Conservation (phyloP, 2,797 vertebrate species). For the Coccyzus lansbergi region DNA sequence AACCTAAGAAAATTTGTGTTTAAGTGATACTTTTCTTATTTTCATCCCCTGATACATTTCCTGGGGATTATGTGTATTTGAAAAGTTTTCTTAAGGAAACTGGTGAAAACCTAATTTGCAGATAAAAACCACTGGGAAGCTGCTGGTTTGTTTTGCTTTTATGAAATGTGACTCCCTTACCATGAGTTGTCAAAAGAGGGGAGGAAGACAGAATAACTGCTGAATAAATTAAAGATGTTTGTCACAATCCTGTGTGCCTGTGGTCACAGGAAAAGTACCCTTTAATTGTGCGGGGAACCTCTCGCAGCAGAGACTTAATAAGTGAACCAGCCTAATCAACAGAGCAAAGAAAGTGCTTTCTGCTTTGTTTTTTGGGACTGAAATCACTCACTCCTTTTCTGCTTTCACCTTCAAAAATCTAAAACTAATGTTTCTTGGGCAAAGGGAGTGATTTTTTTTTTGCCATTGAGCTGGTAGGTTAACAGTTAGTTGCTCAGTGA, state of each 20-base stretch:
- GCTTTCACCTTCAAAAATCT: neutral
- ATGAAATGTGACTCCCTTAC: neutral
- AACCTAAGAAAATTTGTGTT: neutral
- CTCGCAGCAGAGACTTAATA: neutral
- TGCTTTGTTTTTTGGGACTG: neutral
- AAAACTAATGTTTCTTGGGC: neutral
- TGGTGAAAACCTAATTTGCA: neutral
- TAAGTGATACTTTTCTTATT: neutral
- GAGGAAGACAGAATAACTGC: neutral
- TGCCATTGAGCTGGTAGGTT: neutral
- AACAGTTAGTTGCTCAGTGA: neutral
- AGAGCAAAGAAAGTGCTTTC: neutral
- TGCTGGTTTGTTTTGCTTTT: neutral
- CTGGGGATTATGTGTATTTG: neutral
- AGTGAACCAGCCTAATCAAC: neutral
- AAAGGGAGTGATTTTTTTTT: neutral
- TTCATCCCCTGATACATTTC: neutral
- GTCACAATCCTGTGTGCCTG: neutral
- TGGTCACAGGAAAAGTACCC: constrained; percentile 1
- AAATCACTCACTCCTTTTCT: neutral
- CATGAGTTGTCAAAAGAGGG: neutral
- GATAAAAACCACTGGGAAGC: neutral
- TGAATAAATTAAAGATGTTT: constrained; percentile 6
- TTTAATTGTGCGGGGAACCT: constrained; percentile 28
- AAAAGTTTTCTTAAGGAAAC: neutral